These are phyloP conservation scores for Silurus lanzhouensis DNA, from an alignment of 2,797 vertebrate species.

Conservation along the genomic window DNA sequence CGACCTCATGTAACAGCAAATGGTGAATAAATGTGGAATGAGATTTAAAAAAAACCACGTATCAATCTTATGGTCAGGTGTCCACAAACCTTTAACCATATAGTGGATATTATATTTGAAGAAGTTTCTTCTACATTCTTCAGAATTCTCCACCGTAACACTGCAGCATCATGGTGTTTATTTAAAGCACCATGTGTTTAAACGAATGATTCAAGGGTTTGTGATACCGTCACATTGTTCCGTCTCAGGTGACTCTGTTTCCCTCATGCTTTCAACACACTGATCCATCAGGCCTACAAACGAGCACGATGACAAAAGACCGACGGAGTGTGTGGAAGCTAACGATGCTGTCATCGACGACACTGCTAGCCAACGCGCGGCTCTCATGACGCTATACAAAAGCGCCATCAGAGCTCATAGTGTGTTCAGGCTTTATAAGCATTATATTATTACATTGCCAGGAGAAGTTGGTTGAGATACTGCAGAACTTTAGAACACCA, in stretches of 20 bases:
- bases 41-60: too few relatives aligned
- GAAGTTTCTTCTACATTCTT: too few relatives aligned
- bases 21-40: too few relatives aligned
- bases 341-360: slow-evolving; percentile 1
- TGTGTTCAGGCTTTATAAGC: not conserved
- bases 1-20: too few relatives aligned
- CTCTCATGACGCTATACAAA: not conserved
- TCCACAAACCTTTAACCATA: too few relatives aligned
- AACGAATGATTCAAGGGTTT: too few relatives aligned
- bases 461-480: too few relatives aligned
- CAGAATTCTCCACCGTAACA: too few relatives aligned
- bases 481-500: not conserved
- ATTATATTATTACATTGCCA: not conserved
- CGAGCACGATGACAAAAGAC: not conserved
- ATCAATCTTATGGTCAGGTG: too few relatives aligned
- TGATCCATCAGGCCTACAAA: slow-evolving; percentile 2
- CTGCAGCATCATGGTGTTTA: not conserved
- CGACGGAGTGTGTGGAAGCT: not conserved
- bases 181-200: not conserved
- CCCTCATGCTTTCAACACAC: not conserved
- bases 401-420: not conserved
- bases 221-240: not conserved
- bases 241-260: slow-evolving; percentile 1
- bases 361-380: not conserved
- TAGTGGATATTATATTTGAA: too few relatives aligned